Conservation (phyloP, 2,113 vertebrate species). For the Cichladusa arquata region DNA sequence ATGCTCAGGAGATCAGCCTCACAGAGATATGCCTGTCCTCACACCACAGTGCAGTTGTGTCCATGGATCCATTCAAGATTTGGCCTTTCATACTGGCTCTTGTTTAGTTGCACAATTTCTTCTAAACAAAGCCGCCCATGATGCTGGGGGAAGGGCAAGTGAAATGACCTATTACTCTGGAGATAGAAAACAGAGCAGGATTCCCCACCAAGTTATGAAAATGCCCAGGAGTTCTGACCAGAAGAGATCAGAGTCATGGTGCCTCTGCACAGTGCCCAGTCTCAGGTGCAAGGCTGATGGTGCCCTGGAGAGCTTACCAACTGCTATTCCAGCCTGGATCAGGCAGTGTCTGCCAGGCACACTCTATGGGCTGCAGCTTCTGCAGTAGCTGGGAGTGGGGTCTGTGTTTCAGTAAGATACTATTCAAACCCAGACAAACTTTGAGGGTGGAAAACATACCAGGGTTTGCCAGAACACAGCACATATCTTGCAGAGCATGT, state of each 20-base stretch:
- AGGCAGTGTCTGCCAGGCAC: neutral
- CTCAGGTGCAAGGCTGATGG: rapidly evolving
- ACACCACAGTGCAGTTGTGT: rapidly evolving
- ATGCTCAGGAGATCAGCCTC: neutral
- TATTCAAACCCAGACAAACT: neutral
- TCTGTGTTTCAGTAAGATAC: neutral
- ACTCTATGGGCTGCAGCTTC: neutral
- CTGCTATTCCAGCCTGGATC: neutral
- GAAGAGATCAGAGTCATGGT: neutral
- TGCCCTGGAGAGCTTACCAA: neutral
- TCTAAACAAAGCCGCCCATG: neutral
- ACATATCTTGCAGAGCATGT: neutral
- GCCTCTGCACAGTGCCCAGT: rapidly evolving
- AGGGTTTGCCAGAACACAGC: neutral
- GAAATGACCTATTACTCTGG: neutral
- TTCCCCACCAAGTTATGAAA: neutral
- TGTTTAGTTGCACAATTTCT: neutral
- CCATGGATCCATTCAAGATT: neutral
- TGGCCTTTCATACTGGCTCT: neutral
- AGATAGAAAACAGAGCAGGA: neutral
- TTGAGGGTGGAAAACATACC: neutral
- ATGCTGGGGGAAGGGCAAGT: neutral
- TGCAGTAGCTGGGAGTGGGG: neutral
- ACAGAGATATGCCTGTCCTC: neutral
- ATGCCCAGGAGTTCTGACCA: neutral